These are phyloP conservation scores for Pyrrhosoma nymphula DNA, from an alignment of 2,888 invertebrate genomes.

Conservation along the genomic window DNA sequence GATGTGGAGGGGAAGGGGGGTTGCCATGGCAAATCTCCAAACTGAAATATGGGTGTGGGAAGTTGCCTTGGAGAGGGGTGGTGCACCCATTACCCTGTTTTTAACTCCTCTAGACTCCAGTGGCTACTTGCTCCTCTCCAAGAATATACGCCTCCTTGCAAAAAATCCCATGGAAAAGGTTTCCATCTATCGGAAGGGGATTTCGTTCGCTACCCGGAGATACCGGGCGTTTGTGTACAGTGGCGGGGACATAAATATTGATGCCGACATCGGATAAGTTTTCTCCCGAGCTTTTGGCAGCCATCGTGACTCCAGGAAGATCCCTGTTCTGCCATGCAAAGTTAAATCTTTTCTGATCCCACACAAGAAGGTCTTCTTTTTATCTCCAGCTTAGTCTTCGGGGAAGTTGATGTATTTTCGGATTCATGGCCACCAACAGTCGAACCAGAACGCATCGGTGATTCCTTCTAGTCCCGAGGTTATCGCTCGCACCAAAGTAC, in stretches of 20 bases:
- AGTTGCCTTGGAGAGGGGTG: background rate
- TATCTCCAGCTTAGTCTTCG: background rate
- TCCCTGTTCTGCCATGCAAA: background rate
- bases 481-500: too few relatives aligned
- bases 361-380: background rate
- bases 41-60: background rate
- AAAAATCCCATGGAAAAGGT: background rate
- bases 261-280: background rate
- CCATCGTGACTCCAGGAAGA: background rate
- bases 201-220: background rate
- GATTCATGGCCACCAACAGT: background rate
- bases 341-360: background rate
- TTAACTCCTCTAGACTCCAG: background rate
- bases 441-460: background rate
- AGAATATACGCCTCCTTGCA: background rate
- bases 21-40: background rate
- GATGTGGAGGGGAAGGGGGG: background rate
- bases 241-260: conserved; percentile 3
- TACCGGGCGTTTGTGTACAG: background rate
- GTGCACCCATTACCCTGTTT: background rate
- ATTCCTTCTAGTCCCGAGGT: background rate
- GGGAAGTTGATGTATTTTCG: background rate
- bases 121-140: background rate
- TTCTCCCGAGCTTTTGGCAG: background rate
- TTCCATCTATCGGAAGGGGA: background rate